Percentiles rank a stretch among this genome's conserved stretches.
These are phyloP conservation scores for Epinephelus coioides DNA, from an alignment of 2,797 vertebrate genomes.

Conservation along the genomic window DNA sequence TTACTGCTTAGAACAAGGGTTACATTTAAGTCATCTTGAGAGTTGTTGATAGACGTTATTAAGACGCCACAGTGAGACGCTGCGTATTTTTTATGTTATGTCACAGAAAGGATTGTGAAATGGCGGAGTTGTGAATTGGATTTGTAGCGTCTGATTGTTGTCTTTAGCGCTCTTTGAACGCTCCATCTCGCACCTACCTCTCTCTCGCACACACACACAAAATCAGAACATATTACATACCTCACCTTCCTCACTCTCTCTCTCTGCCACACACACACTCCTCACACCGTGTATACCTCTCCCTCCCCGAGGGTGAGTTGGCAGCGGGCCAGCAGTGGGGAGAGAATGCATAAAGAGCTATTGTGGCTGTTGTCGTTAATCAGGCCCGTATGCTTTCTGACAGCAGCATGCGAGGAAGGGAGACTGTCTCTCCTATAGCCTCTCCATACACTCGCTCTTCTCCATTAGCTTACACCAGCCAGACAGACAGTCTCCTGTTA, in stretches of 20 bases:
- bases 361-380: constrained; percentile 87
- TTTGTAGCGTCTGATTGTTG: constrained; percentile 71
- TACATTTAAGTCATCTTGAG: constrained; percentile 48
- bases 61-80: constrained; percentile 25
- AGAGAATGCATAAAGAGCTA: constrained; percentile 84
- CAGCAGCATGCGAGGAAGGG: constrained; percentile 82
- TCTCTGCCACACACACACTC: constrained; percentile 42
- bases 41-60: constrained; percentile 45
- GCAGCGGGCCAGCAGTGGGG: constrained; percentile 76
- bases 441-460: constrained; percentile 70
- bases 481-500: constrained; percentile 80
- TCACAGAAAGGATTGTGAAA: constrained; percentile 33
- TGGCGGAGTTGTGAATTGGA: constrained; percentile 67
- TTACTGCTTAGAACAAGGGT: constrained; percentile 36
- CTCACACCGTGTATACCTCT: constrained; percentile 69
- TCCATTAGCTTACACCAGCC: constrained; percentile 77
- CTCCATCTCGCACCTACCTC: constrained; percentile 55
- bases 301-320: constrained; percentile 81
- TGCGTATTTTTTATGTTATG: constrained; percentile 50
- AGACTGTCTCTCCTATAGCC: constrained; percentile 78
- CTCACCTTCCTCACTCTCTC: constrained; percentile 66
- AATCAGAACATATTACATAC: constrained; percentile 71
- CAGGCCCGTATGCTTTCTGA: constrained; percentile 87
- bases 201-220: constrained; percentile 29
- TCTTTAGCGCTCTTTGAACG: constrained; percentile 70